phyloP scores from a whole-genome alignment of 2,888 invertebrate genomes.

The Dryocosmus kuriphilus region DNA sequence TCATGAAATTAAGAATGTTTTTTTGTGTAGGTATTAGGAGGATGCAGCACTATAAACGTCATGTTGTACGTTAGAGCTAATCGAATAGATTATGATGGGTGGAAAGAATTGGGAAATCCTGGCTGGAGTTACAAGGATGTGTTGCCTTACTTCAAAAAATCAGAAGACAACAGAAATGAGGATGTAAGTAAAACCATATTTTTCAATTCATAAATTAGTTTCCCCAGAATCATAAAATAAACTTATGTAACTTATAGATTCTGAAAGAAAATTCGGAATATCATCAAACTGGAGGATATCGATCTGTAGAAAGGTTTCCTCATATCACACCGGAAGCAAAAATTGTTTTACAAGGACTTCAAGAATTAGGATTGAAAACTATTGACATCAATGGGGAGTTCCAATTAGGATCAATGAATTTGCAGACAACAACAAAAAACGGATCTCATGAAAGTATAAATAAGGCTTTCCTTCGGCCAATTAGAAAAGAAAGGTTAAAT shows the following conservation, averaged over 20 bases:
- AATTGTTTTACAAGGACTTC: slow-evolving; percentile 80
- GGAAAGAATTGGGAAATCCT: slow-evolving; percentile 86
- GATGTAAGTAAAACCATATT: background rate
- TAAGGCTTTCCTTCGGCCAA: slow-evolving; percentile 87
- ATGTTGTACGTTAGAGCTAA: slow-evolving; percentile 91
- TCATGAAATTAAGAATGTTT: too few species aligned
- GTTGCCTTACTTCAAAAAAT: slow-evolving; percentile 87
- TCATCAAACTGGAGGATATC: slow-evolving; percentile 82
- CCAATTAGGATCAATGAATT: too few species aligned
- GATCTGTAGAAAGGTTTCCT: slow-evolving; percentile 82
- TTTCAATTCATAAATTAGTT: background rate
- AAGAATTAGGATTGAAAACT: slow-evolving; percentile 80
- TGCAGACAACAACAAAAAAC: too few species aligned
- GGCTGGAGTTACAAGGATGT: slow-evolving; percentile 89
- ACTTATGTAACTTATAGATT: slow-evolving; percentile 4
- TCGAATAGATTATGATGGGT: slow-evolving; percentile 88
- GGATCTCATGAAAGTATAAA: too few species aligned
- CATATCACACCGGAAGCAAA: slow-evolving; percentile 82
- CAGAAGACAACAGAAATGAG: slow-evolving; percentile 79
- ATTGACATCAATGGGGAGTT: slow-evolving; percentile 72
- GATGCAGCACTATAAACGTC: slow-evolving; percentile 83
- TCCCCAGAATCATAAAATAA: background rate
- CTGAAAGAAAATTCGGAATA: slow-evolving; percentile 74
- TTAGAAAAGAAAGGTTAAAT: slow-evolving; percentile 79
- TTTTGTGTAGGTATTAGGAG: slow-evolving; percentile 84